A percentile compares a stretch with the other conserved stretches of the same genome.
These are phyloP conservation scores for Actinia tenebrosa DNA, from an alignment of 64 coral and sea anemone genomes.

Conservation along the genomic window DNA sequence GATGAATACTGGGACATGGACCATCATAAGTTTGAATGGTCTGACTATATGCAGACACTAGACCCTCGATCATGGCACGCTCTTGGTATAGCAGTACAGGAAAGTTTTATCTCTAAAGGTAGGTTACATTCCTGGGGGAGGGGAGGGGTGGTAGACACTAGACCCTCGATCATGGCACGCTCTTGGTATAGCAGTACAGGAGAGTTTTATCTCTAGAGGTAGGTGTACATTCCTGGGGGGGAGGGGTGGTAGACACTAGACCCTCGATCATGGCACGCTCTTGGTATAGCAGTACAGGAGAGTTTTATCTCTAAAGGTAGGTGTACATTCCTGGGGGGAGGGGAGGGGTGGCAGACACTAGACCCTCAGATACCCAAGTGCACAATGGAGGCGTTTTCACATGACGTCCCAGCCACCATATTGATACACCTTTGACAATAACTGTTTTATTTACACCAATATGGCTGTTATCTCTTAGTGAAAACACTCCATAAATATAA, in stretches of 20 bases:
- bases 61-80: slow-evolving; percentile 94
- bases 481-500: no score
- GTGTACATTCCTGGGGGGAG: no score
- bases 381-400: no score
- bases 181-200: slow-evolving; percentile 63
- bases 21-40: slow-evolving; percentile 98
- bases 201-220: slow-evolving; percentile 93
- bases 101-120: slow-evolving; percentile 95
- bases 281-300: slow-evolving; percentile 72
- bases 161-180: slow-evolving; percentile 92
- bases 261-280: slow-evolving; percentile 89
- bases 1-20: slow-evolving; percentile 76
- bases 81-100: slow-evolving; percentile 65
- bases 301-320: slow-evolving; percentile 80
- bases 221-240: background rate
- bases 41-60: slow-evolving; percentile 61
- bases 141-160: background rate
- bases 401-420: no score
- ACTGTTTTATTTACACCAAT: no score
- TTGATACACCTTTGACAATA: no score
- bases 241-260: slow-evolving; percentile 9
- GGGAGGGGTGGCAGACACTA: background rate
- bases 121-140: background rate
- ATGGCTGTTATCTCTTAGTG: no score
- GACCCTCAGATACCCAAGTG: no score